A percentile compares a stretch with the other conserved stretches of the same genome.
phyloP scores from a whole-genome alignment of 2,113 vertebrate species.

The Tragelaphus imberbis region DNA sequence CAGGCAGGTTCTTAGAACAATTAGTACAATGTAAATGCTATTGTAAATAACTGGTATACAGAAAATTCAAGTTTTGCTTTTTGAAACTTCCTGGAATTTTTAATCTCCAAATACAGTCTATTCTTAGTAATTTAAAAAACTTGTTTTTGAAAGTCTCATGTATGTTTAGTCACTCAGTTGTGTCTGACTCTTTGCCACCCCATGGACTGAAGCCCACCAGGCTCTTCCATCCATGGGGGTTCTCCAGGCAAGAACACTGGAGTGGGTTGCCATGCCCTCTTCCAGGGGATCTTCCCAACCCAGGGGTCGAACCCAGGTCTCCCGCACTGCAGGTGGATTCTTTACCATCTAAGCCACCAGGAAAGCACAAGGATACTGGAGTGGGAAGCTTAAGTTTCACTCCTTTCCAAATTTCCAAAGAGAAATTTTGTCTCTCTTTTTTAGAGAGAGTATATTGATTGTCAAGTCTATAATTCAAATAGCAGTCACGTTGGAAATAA shows the following conservation, averaged over 20 bases:
- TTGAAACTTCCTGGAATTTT: not conserved
- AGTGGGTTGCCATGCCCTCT: not conserved
- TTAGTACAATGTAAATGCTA: not conserved
- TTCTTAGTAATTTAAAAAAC: not conserved
- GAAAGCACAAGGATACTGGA: not conserved
- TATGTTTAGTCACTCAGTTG: not conserved
- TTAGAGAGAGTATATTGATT: not conserved
- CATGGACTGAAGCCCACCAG: not conserved
- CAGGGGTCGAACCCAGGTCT: not conserved
- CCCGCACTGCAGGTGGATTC: not conserved
- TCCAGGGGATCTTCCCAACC: not conserved
- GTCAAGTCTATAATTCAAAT: constrained; percentile 23
- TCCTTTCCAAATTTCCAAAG: not conserved
- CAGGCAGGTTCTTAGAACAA: not conserved
- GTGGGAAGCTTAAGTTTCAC: not conserved
- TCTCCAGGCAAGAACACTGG: not conserved
- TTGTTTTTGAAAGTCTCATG: not conserved
- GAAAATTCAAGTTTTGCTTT: not conserved
- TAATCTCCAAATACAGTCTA: not conserved
- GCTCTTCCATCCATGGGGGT: not conserved
- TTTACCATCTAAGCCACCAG: not conserved
- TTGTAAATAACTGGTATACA: not conserved
- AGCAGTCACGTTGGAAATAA: not conserved
- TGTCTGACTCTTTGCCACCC: not conserved
- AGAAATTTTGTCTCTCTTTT: not conserved